These are phyloP conservation scores for Maconellicoccus hirsutus DNA, from an alignment of 1,140 invertebrate species.

Conservation along the genomic window DNA sequence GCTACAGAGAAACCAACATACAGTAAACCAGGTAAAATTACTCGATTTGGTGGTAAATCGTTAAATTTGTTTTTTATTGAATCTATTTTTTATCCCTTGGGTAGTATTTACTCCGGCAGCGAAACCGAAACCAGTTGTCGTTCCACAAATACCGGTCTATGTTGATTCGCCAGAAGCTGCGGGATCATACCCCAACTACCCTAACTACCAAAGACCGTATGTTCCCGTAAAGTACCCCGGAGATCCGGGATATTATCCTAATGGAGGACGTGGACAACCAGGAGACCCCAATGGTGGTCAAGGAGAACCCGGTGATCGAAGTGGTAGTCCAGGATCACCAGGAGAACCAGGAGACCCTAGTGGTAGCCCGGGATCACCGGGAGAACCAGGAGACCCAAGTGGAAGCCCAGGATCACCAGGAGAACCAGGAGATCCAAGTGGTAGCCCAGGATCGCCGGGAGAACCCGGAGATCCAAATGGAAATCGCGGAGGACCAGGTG, in stretches of 20 bases:
- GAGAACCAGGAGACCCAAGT: constrained; percentile 23
- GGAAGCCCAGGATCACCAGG: constrained; percentile 28
- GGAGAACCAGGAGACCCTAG: constrained; percentile 33
- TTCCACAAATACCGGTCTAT: background rate
- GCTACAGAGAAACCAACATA: background rate
- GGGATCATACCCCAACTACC: background rate
- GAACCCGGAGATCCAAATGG: constrained; percentile 26
- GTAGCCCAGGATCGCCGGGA: constrained; percentile 28
- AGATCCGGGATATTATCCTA: background rate
- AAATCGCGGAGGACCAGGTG: constrained; percentile 28
- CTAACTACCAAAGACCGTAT: background rate
- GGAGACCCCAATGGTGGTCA: constrained; percentile 22
- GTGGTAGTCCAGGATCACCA: constrained; percentile 30
- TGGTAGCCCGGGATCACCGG: constrained; percentile 25
- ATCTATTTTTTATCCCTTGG: background rate
- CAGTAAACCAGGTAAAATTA: background rate
- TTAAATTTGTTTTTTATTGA: background rate
- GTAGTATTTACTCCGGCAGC: too few species aligned
- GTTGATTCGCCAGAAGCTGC: background rate
- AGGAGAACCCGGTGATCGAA: constrained; percentile 26
- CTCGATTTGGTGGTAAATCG: background rate
- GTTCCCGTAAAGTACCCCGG: background rate
- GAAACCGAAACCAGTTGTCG: background rate
- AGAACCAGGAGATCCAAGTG: constrained; percentile 29
- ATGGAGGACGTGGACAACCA: constrained; percentile 30